phyloP scores from a whole-genome alignment of 2,113 vertebrate species.

The Leucosticte australis region DNA sequence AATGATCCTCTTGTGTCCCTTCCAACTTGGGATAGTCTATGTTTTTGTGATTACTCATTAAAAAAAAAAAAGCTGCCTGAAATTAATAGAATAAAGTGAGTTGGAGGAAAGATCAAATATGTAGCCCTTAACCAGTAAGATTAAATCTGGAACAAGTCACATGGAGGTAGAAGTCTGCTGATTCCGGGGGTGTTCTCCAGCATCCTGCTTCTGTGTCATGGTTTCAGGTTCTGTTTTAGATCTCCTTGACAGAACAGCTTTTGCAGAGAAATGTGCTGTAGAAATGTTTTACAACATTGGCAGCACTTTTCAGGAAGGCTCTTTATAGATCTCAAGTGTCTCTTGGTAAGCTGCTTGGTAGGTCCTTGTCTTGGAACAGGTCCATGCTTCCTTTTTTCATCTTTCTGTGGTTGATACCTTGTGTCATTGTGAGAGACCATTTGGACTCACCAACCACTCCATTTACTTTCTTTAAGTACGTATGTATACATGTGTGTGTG shows the following conservation, averaged over 20 bases:
- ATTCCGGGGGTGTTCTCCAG: neutral
- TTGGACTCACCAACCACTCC: neutral
- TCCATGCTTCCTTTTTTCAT: neutral
- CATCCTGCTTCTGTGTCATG: neutral
- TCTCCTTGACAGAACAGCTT: neutral
- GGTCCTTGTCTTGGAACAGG: neutral
- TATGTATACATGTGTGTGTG: accelerated
- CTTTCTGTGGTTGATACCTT: neutral
- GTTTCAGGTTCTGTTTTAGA: neutral
- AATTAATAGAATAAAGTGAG: neutral
- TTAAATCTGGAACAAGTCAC: neutral
- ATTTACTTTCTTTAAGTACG: neutral
- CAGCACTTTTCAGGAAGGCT: neutral
- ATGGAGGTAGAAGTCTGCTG: neutral
- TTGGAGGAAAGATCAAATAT: neutral
- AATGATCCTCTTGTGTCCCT: accelerated
- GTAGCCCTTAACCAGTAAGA: neutral
- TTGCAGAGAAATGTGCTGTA: neutral
- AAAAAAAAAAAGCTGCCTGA: neutral
- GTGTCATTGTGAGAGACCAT: neutral
- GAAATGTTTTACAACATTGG: constrained; percentile 1
- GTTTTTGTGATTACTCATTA: neutral
- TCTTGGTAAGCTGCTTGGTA: neutral
- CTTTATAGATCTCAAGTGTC: neutral
- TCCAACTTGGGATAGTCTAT: neutral